Evolutionary conservation across 2,888 invertebrate species (phyloP).

Genomic region (Bibio marci): DNA sequence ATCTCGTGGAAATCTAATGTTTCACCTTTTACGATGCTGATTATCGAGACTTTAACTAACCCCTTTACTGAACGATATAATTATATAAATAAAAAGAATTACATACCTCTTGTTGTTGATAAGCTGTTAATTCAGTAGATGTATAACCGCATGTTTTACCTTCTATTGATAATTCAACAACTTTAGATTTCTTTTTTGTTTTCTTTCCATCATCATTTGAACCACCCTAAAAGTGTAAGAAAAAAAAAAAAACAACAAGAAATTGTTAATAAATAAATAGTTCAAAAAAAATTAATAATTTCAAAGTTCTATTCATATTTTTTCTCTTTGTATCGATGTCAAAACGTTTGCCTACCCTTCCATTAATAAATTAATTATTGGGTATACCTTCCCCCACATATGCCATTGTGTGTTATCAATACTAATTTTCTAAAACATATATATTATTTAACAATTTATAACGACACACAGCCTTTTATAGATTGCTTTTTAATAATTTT

Average conservation of each 20-base stretch:
- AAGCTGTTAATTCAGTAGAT: constrained; percentile 51
- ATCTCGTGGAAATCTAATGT: too few relatives aligned
- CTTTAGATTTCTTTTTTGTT: constrained; percentile 57
- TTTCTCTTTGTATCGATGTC: too few relatives aligned
- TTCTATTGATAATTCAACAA: constrained; percentile 71
- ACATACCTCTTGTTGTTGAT: constrained; percentile 62
- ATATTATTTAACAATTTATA: too few relatives aligned
- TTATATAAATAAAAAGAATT: constrained; percentile 3
- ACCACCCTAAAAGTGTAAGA: constrained; percentile 23
- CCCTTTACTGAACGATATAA: too few relatives aligned
- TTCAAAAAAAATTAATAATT: too few relatives aligned
- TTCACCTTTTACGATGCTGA: too few relatives aligned
- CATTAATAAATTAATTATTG: neutral
- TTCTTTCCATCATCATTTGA: constrained; percentile 37
- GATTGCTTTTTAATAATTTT: too few relatives aligned
- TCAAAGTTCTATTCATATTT: too few relatives aligned
- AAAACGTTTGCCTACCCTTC: constrained; percentile 9
- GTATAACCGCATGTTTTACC: constrained; percentile 53
- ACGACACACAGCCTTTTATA: too few relatives aligned
- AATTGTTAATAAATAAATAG: neutral
- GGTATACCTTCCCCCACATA: neutral
- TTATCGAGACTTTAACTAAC: too few relatives aligned
- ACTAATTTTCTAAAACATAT: too few relatives aligned
- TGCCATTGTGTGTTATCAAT: too few relatives aligned
- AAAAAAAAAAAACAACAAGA: neutral